Evolutionary conservation across 2,113 vertebrate genomes (phyloP).

Genomic region (Triplophysa dalaica): DNA sequence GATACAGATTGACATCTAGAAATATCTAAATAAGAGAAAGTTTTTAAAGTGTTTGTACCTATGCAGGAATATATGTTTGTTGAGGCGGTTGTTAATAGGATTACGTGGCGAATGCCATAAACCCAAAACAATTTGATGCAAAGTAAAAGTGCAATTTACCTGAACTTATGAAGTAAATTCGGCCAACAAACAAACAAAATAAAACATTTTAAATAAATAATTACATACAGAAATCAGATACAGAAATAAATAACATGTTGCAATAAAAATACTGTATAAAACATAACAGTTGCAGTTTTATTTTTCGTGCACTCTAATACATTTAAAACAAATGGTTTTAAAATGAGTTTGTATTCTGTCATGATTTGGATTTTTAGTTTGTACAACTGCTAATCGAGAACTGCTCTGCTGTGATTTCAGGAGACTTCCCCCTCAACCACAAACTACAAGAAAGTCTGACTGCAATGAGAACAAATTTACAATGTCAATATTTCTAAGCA

Average conservation of each 20-base stretch:
- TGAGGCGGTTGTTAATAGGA: constrained; percentile 61
- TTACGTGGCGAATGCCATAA: constrained; percentile 64
- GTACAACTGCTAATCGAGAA: constrained; percentile 73
- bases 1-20: constrained; percentile 72
- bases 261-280: constrained; percentile 53
- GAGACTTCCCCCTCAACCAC: constrained; percentile 60
- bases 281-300: constrained; percentile 55
- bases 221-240: constrained; percentile 51
- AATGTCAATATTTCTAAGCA: constrained; percentile 55
- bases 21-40: constrained; percentile 77
- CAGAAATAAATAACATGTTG: constrained; percentile 58
- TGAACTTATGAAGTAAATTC: constrained; percentile 55
- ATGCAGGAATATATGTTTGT: constrained; percentile 76
- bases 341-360: constrained; percentile 68
- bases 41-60: constrained; percentile 69
- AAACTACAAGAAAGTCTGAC: constrained; percentile 67
- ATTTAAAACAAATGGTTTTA: constrained; percentile 74
- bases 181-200: constrained; percentile 37
- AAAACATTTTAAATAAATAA: constrained; percentile 51
- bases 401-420: constrained; percentile 65
- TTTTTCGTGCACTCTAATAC: constrained; percentile 73
- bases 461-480: constrained; percentile 66
- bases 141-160: constrained; percentile 53
- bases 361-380: constrained; percentile 62
- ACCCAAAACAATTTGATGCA: constrained; percentile 58